phyloP scores from a whole-genome alignment of 1,140 invertebrate genomes.

The Drosophila pachea region DNA sequence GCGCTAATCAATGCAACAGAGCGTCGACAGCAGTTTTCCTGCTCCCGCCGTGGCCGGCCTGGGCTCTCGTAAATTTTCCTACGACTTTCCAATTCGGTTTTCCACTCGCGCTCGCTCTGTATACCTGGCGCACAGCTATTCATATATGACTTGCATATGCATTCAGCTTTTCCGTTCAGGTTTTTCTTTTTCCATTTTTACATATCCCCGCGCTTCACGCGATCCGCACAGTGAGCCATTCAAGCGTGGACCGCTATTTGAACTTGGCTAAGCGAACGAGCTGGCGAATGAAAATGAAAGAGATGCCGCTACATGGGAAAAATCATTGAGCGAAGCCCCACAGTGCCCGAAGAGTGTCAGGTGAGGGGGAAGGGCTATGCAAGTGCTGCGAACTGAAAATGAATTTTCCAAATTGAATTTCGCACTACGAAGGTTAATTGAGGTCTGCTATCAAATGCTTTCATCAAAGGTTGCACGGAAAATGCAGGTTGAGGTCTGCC shows the following conservation, averaged over 20 bases:
- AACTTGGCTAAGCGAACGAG: slow-evolving; percentile 42
- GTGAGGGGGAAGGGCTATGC: slow-evolving; percentile 11
- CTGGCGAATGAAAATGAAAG: slow-evolving; percentile 3
- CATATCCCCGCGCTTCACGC: slow-evolving; percentile 64
- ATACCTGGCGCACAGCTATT: slow-evolving; percentile 32
- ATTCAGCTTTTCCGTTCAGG: slow-evolving; percentile 12
- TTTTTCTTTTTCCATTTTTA: slow-evolving; percentile 29
- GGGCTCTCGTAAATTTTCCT: slow-evolving; percentile 61
- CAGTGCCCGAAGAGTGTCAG: slow-evolving; percentile 32
- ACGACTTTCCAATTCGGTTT: slow-evolving; percentile 72
- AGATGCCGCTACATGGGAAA: slow-evolving; percentile 23
- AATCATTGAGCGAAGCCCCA: slow-evolving; percentile 60
- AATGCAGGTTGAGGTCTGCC: slow-evolving; percentile 18
- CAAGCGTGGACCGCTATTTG: slow-evolving; percentile 52
- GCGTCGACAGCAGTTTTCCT: slow-evolving; percentile 65
- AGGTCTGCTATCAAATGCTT: slow-evolving; percentile 22
- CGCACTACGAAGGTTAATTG: slow-evolving; percentile 61
- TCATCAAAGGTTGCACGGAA: slow-evolving; percentile 2
- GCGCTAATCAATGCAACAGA: slow-evolving; percentile 58
- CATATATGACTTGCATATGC: slow-evolving; percentile 36
- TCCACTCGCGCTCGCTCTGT: slow-evolving; percentile 31
- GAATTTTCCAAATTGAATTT: slow-evolving; percentile 35
- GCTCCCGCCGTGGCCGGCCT: slow-evolving; percentile 29
- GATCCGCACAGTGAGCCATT: slow-evolving; percentile 58
- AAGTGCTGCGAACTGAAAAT: slow-evolving; percentile 43